Evolutionary conservation across 2,888 invertebrate genomes (phyloP).

Genomic region (Lepidochitona cinerea): DNA sequence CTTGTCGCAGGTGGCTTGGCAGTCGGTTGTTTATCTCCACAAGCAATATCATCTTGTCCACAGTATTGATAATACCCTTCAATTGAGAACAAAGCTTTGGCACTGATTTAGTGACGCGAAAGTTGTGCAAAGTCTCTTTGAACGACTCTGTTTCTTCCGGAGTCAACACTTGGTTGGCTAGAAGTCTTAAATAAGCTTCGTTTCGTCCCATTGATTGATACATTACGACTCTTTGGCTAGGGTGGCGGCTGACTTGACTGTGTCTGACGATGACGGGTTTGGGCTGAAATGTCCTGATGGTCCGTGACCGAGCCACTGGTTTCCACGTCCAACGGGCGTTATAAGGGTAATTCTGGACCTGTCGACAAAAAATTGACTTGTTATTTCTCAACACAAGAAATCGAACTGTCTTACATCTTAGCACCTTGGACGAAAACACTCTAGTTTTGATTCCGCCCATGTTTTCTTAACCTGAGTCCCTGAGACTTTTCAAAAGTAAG

Average conservation of each 20-base stretch:
- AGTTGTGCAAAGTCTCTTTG: slow-evolving; percentile 52
- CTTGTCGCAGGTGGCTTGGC: slow-evolving; percentile 44
- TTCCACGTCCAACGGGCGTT: slow-evolving; percentile 41
- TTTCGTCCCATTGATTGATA: slow-evolving; percentile 21
- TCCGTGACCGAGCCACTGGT: slow-evolving; percentile 29
- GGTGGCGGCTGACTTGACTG: neutral
- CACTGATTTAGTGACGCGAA: slow-evolving; percentile 51
- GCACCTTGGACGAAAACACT: neutral
- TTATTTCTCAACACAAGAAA: neutral
- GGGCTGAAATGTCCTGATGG: neutral
- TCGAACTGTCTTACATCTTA: neutral
- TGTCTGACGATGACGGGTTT: neutral
- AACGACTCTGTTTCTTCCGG: slow-evolving; percentile 44
- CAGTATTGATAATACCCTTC: slow-evolving; percentile 46
- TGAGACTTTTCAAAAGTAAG: no score
- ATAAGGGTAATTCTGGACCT: slow-evolving; percentile 36
- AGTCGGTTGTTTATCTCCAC: slow-evolving; percentile 50
- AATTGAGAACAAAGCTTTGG: slow-evolving; percentile 50
- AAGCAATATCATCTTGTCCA: slow-evolving; percentile 52
- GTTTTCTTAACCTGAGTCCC: no score
- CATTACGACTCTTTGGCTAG: neutral
- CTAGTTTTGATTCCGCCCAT: no score
- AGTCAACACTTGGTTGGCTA: slow-evolving; percentile 49
- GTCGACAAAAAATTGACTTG: slow-evolving; percentile 25
- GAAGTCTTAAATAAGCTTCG: slow-evolving; percentile 46